A percentile compares a stretch with the other conserved stretches of the same genome.
Evolutionary conservation across 2,797 vertebrate species (phyloP).

Genomic region (Astyanax mexicanus): DNA sequence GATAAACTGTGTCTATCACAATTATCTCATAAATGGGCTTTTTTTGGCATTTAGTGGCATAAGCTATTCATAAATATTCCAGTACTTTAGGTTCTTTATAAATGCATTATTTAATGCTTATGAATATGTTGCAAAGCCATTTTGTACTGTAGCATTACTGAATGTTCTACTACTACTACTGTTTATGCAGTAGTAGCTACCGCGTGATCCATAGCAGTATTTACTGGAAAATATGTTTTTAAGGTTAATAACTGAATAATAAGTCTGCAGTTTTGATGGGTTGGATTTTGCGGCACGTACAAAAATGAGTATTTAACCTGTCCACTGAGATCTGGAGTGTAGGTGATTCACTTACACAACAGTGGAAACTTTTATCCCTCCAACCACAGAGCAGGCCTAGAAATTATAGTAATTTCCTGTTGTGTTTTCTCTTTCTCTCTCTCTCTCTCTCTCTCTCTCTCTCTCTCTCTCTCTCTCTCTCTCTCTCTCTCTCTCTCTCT

Average conservation of each 20-base stretch:
- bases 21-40: no score
- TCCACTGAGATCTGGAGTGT: conserved; percentile 1
- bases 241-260: no score
- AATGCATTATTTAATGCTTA: no score
- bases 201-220: not conserved
- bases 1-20: no score
- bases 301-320: not conserved
- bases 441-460: conserved; percentile 3
- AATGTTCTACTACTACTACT: not conserved
- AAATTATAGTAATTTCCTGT: conserved; percentile 30
- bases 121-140: no score
- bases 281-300: not conserved
- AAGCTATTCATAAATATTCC: no score
- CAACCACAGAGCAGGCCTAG: conserved; percentile 14
- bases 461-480: conserved; percentile 5
- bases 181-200: not conserved
- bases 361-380: conserved; percentile 20
- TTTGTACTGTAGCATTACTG: not conserved
- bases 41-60: no score
- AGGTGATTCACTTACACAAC: conserved; percentile 6
- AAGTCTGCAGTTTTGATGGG: not conserved
- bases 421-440: not conserved
- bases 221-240: not conserved
- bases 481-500: conserved; percentile 23
- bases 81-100: no score